Conservation (phyloP, 35 echinoderm and acorn worm species). For the Amphiura filiformis region DNA sequence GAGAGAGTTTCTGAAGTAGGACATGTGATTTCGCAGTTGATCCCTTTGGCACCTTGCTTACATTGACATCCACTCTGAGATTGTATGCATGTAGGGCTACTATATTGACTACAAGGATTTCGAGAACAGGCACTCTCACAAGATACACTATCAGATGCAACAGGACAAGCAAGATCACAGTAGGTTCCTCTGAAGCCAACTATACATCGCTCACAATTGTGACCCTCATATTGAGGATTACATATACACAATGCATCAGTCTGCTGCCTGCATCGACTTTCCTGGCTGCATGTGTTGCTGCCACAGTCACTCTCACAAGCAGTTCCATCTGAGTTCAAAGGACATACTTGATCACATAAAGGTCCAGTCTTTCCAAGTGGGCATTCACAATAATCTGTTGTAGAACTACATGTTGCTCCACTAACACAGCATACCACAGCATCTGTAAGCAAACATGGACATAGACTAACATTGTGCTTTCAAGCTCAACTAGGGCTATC, state of each 20-base stretch:
- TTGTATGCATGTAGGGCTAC: background rate
- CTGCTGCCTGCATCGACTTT: background rate
- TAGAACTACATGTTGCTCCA: background rate
- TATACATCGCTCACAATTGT: background rate
- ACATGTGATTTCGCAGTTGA: background rate
- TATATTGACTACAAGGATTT: background rate
- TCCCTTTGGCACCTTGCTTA: background rate
- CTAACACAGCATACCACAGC: background rate
- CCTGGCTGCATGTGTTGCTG: background rate
- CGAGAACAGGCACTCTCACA: background rate
- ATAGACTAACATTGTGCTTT: too few species aligned
- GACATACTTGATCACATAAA: background rate
- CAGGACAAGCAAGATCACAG: background rate
- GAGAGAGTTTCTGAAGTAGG: background rate
- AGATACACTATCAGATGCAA: background rate
- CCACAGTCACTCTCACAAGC: background rate
- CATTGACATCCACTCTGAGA: background rate
- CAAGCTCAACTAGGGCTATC: too few species aligned
- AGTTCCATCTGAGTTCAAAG: background rate
- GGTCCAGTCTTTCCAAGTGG: background rate
- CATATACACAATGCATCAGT: background rate
- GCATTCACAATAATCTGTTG: background rate
- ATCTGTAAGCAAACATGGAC: too few species aligned
- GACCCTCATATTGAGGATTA: background rate
- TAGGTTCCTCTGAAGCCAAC: background rate